Base-by-base conservation (phyloP, 2,113 vertebrate genomes). In the Bos javanicus region DNA sequence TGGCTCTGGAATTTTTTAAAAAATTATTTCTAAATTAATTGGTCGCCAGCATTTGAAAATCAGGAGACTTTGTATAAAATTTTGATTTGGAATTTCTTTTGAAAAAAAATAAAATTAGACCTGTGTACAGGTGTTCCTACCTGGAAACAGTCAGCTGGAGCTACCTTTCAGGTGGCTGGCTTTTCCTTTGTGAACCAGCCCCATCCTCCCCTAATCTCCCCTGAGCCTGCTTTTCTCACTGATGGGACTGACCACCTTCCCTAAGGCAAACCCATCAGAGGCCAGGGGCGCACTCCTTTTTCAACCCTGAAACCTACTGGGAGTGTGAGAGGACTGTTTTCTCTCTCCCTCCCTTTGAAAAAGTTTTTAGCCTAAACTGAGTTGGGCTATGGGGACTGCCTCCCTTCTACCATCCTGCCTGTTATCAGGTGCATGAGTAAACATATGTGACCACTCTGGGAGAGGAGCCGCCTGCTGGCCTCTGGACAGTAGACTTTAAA, bases 71-170 rank as follows among this genome's bases (percentile, higher is more conserved):
- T 23, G 25, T 1, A 0, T 84, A 57, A 16, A 57, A 28, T 84
- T 80, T 81, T 64, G 52, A 81, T 74, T 82, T 82, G 0, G 6
- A 54, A 90, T 6, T 85, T 83, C 9, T 56, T 54, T 95, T 82
- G 60, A 54, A 94, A 94, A 94, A 94, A 96, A 50, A 64, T n/a
- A 64, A 90, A 48, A 52, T 19, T 46, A 59, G 28, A 10, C 76
- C 50, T 46, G 19, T 21, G 28, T 81, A 7, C 12, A 10, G 3
- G 21, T 10, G 7, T 30, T 88, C 76, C 84, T 46, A 19, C 16
- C 13, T 1, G 30, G 5, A 12, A 30, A 15, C 9, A 7, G 25
- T 46, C n/a, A 26, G 25, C 15, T 17, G n/a, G 30, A 67, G 30
- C 64, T 81, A 26, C 78, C 54, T 87, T 50, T 43, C 39, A n/a